Evolutionary conservation across 2,888 invertebrate genomes (phyloP).

Genomic region (Lampropteryx suffumata): DNA sequence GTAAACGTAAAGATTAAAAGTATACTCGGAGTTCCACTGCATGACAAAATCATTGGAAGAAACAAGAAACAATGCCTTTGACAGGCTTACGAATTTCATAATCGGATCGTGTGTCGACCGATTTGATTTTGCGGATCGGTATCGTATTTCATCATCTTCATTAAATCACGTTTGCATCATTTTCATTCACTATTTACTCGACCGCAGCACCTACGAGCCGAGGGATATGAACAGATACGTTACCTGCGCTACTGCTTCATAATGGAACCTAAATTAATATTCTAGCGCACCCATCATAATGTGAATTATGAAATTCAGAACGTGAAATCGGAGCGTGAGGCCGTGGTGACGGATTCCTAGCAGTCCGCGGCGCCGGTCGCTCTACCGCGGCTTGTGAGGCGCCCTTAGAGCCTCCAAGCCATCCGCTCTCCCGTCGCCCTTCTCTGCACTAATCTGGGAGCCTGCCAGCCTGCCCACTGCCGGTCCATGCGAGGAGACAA

Average conservation of each 20-base stretch:
- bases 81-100: too few relatives aligned
- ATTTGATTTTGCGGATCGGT: too few relatives aligned
- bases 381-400: conserved; percentile 32
- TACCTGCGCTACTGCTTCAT: not conserved
- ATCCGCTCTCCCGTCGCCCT: not conserved
- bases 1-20: too few relatives aligned
- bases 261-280: conserved; percentile 6
- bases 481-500: too few relatives aligned
- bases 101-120: too few relatives aligned
- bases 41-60: too few relatives aligned
- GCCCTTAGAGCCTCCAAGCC: not conserved
- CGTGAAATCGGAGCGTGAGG: conserved; percentile 88
- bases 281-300: conserved; percentile 20
- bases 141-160: too few relatives aligned
- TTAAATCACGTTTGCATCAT: too few relatives aligned
- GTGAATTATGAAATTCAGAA: conserved; percentile 70
- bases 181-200: not conserved
- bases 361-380: conserved; percentile 43
- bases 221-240: conserved; percentile 1
- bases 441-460: too few relatives aligned
- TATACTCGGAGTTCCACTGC: too few relatives aligned
- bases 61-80: too few relatives aligned
- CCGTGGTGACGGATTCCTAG: conserved; percentile 80
- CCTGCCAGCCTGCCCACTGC: too few relatives aligned
- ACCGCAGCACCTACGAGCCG: not conserved